A percentile compares a stretch with the other conserved stretches of the same genome.
Evolutionary conservation across 1,140 invertebrate genomes (phyloP).

Genomic region (Bombus pascuorum): DNA sequence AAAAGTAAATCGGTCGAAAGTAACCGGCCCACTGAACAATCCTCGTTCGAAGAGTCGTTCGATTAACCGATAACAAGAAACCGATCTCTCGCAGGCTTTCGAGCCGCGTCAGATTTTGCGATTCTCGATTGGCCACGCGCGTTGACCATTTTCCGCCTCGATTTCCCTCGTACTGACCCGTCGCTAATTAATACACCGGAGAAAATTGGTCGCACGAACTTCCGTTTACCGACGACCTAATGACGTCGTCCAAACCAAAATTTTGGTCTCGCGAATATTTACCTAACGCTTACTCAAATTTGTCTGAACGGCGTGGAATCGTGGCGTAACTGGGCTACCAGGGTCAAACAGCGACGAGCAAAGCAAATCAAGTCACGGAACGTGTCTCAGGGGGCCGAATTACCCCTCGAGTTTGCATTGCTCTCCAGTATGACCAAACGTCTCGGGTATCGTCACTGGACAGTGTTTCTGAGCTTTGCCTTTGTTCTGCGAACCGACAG

Average conservation of each 20-base stretch:
- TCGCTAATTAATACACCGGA: not conserved
- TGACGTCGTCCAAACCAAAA: not conserved
- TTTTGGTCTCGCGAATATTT: not conserved
- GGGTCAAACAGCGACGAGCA: not conserved
- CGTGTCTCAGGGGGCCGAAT: not conserved
- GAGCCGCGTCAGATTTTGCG: not conserved
- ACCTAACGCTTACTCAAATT: not conserved
- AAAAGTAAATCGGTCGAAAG: conserved; percentile 52
- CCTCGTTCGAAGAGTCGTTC: conserved; percentile 13
- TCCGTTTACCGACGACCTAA: not conserved
- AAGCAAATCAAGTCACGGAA: not conserved
- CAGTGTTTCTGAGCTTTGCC: not conserved
- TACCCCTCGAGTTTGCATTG: not conserved
- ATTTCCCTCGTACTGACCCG: not conserved
- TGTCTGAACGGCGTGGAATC: not conserved
- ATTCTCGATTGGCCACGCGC: not conserved
- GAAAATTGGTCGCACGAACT: not conserved
- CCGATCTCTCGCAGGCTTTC: not conserved
- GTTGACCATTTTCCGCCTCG: not conserved
- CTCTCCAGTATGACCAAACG: not conserved
- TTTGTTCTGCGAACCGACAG: not conserved
- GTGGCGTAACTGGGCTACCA: no score
- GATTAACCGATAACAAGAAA: not conserved
- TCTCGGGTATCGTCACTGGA: not conserved
- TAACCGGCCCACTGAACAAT: conserved; percentile 42